These are phyloP conservation scores for Drosophila pseudotalamancana DNA, from an alignment of 2,888 invertebrate genomes.

Conservation along the genomic window DNA sequence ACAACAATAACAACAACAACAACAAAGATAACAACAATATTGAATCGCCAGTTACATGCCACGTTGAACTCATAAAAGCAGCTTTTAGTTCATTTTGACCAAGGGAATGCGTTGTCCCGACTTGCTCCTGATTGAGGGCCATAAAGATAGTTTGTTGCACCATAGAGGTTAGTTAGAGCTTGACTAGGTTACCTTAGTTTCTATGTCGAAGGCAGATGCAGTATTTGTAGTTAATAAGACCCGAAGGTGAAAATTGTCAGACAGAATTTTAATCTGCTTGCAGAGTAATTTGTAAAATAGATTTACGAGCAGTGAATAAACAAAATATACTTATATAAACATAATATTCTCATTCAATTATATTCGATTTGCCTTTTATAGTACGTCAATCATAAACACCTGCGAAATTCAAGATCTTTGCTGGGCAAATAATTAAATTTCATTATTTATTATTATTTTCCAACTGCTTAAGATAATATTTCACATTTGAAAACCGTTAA, in stretches of 20 bases:
- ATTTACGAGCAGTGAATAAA: too few relatives aligned
- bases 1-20: background rate
- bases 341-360: too few relatives aligned
- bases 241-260: background rate
- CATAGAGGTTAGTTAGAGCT: conserved; percentile 1
- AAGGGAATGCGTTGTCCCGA: conserved; percentile 11
- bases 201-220: background rate
- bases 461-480: too few relatives aligned
- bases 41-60: conserved; percentile 45
- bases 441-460: too few relatives aligned
- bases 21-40: background rate
- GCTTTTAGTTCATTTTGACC: conserved; percentile 58
- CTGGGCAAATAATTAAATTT: too few relatives aligned
- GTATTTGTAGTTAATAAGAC: background rate
- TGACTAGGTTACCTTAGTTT: background rate
- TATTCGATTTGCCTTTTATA: too few relatives aligned
- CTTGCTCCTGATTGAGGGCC: background rate
- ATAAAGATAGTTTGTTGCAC: background rate
- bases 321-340: too few relatives aligned
- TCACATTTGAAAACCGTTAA: conserved; percentile 1
- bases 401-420: too few relatives aligned
- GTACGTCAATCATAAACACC: too few relatives aligned
- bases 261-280: background rate
- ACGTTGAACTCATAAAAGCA: conserved; percentile 64
- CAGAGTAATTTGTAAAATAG: too few relatives aligned